These are phyloP conservation scores for Gulo gulo DNA, from an alignment of 2,113 vertebrate species.

Conservation along the genomic window DNA sequence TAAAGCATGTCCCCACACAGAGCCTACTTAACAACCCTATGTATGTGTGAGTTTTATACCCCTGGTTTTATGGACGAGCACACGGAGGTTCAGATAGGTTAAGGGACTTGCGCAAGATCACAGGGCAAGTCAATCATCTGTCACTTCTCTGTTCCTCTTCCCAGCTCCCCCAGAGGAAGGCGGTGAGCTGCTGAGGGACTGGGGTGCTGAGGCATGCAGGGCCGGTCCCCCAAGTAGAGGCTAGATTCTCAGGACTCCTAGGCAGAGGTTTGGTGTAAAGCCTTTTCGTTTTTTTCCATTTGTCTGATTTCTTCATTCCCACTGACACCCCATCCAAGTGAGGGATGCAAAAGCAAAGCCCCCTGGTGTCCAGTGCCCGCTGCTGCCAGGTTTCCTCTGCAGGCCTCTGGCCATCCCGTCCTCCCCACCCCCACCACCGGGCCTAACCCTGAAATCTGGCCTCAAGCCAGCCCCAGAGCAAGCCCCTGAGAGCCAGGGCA, in stretches of 20 bases:
- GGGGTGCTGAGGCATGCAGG: background rate
- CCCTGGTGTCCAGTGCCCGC: background rate
- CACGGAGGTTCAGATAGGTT: background rate
- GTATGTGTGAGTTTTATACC: background rate
- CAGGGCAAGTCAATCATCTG: background rate
- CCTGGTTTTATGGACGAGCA: background rate
- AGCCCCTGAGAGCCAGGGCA: background rate
- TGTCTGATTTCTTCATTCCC: background rate
- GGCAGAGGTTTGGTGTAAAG: background rate
- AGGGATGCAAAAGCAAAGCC: slow-evolving; percentile 36
- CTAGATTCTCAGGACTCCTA: background rate
- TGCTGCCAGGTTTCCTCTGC: background rate
- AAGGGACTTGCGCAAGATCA: background rate
- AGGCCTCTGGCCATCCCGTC: background rate
- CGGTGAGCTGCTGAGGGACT: background rate
- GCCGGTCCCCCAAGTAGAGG: background rate
- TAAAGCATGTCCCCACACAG: background rate
- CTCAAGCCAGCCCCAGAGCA: background rate
- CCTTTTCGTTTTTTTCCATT: background rate
- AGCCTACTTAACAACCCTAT: background rate
- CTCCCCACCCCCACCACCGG: background rate
- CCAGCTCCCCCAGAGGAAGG: background rate
- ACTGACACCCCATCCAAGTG: background rate
- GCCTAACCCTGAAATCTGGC: background rate
- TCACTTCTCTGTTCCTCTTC: slow-evolving; percentile 4